Percentiles rank a stretch among this genome's conserved stretches.
Evolutionary conservation across 2,888 invertebrate species (phyloP).

Genomic region (Fissipunctia ypsillon): DNA sequence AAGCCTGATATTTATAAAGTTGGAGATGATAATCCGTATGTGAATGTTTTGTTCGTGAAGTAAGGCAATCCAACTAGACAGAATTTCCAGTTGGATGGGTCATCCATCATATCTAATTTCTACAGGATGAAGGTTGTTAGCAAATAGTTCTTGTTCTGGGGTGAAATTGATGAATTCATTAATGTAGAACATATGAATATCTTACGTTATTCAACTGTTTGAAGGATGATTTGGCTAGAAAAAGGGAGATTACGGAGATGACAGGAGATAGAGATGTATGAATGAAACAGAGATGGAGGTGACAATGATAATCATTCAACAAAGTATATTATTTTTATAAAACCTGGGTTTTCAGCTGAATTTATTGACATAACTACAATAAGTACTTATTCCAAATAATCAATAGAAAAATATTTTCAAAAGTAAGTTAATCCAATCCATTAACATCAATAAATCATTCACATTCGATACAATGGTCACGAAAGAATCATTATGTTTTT

Average conservation of each 20-base stretch:
- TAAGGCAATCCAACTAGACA: conserved; percentile 26
- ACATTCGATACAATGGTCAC: conserved; percentile 3
- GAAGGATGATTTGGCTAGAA: not conserved
- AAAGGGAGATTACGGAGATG: not conserved
- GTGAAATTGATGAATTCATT: conserved; percentile 33
- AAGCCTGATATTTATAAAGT: conserved; percentile 23
- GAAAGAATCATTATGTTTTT: not conserved
- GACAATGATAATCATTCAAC: too few relatives aligned
- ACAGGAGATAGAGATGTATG: not conserved
- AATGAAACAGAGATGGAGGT: too few relatives aligned
- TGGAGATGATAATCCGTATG: conserved; percentile 33
- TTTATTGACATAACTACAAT: not conserved
- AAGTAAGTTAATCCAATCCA: conserved; percentile 18
- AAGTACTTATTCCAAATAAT: not conserved
- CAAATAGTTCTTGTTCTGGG: conserved; percentile 41
- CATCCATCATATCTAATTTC: conserved; percentile 51
- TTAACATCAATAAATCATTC: conserved; percentile 18
- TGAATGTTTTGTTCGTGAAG: conserved; percentile 30
- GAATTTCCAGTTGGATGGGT: conserved; percentile 41
- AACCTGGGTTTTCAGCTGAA: not conserved
- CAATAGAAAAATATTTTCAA: not conserved
- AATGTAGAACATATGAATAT: not conserved
- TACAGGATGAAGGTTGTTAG: conserved; percentile 28
- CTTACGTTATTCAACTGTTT: not conserved
- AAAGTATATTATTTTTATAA: not conserved